A percentile compares a stretch with the other conserved stretches of the same genome.
Conservation (phyloP, 2,113 vertebrate species). For the Colaptes auratus region DNA sequence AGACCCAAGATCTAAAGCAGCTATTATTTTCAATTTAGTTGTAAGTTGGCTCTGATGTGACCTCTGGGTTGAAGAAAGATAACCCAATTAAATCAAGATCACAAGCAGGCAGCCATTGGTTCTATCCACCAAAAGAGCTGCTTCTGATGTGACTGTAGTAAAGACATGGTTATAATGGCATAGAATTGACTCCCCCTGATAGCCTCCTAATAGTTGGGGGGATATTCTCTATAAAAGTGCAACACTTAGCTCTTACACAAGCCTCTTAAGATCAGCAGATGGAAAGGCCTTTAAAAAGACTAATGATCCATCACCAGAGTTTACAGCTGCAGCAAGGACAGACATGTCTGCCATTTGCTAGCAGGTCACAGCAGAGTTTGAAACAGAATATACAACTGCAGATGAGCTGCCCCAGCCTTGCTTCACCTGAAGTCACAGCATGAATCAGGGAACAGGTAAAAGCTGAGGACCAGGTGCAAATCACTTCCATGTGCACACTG, state of each 20-base stretch:
- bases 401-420: not conserved
- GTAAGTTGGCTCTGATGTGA: conserved; percentile 15
- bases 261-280: not conserved
- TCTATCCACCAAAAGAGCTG: not conserved
- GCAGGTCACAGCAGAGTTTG: not conserved
- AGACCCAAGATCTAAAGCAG: conserved; percentile 6
- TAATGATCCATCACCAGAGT: not conserved
- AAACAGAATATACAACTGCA: not conserved
- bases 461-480: not conserved
- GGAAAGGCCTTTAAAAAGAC: not conserved
- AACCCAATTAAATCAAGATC: conserved; percentile 42
- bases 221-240: not conserved
- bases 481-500: not conserved
- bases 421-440: not conserved
- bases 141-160: not conserved
- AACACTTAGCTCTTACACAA: not conserved
- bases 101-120: not conserved
- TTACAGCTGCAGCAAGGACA: not conserved
- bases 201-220: not conserved
- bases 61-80: not conserved
- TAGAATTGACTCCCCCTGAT: not conserved
- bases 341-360: not conserved
- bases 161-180: not conserved
- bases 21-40: conserved; percentile 14
- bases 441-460: not conserved